Percentiles rank a stretch among this genome's conserved stretches.
Conservation (phyloP, 2,888 invertebrate species). For the Ariolimax columbianus region DNA sequence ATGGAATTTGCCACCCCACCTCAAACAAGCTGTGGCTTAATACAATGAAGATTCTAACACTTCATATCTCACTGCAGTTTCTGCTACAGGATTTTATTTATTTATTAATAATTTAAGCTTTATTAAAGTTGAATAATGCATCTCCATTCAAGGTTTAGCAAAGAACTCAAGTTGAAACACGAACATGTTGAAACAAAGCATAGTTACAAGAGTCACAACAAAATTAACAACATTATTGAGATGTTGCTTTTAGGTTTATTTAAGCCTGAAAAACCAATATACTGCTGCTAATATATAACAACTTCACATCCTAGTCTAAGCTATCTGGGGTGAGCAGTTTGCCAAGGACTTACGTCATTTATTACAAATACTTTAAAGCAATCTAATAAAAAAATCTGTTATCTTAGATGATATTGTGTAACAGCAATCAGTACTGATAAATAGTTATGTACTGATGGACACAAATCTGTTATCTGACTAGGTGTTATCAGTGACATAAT, state of each 20-base stretch:
- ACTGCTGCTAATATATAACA: not conserved
- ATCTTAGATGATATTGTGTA: not conserved
- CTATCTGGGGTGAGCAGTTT: not conserved
- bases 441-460: not conserved
- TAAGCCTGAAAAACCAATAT: not conserved
- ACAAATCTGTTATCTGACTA: not conserved
- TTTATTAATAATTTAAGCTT: too few relatives aligned
- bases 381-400: not conserved
- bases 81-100: too few relatives aligned
- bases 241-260: not conserved
- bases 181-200: not conserved
- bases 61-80: too few relatives aligned
- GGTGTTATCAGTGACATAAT: not conserved
- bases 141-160: not conserved
- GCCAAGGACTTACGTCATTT: not conserved
- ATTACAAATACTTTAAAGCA: not conserved
- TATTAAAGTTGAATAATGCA: not conserved
- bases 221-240: not conserved
- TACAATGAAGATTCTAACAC: too few relatives aligned
- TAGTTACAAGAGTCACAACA: not conserved
- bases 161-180: not conserved
- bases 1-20: too few relatives aligned
- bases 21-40: too few relatives aligned
- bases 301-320: not conserved
- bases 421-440: not conserved